Evolutionary conservation across 2,888 invertebrate species (phyloP), one percentile per base, ranked within the genome.

Genomic region (Latrodectus hesperus): DNA sequence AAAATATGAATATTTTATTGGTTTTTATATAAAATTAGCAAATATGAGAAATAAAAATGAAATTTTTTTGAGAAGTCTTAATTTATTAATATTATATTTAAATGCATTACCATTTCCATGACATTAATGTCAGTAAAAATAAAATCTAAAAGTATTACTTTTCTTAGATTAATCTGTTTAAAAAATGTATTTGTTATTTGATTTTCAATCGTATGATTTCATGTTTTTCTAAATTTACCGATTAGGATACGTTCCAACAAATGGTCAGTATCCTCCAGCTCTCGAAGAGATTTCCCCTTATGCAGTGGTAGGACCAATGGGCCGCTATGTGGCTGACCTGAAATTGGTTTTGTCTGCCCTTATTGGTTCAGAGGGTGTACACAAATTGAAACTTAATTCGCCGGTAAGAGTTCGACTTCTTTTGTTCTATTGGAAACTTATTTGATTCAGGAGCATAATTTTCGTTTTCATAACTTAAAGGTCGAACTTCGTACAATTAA

Each of bases 271-370:
- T 91, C 98, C 98, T 0, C 92, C 94, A 5, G 95, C 96, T 0
- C 95, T 95, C 1, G 94, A 95, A n/a, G 94, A 94, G 97, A 98
- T 95, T 95, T 97, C 0, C 94, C 95, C 38, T 95, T 95, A 98
- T 95, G 95, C 97, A 0, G 94, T 95, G 14, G 95, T 95, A 0
- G 98, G 98, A 0, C 98, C 98, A 3, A 96, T 99, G 94, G 96
- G 96, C 90, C 94, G 97, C 90, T 95, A 95, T 91, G 96, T 98
- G 0, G 94, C 94, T 84, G 99, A 99, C 92, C 92, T 99, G 87
- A 93, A 95, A 81, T 96, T 97, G 0, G 93, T 96, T 91, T 92
- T 97, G 53, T 95, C 95, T 92, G 94, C 96, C 53, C 93, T 90
- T 14, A 77, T 90, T 11, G 89, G 90, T 12, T 64, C 67, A 51